These are phyloP conservation scores for Dendronephthya gigantea DNA, from an alignment of 64 coral and sea anemone genomes.

Conservation along the genomic window DNA sequence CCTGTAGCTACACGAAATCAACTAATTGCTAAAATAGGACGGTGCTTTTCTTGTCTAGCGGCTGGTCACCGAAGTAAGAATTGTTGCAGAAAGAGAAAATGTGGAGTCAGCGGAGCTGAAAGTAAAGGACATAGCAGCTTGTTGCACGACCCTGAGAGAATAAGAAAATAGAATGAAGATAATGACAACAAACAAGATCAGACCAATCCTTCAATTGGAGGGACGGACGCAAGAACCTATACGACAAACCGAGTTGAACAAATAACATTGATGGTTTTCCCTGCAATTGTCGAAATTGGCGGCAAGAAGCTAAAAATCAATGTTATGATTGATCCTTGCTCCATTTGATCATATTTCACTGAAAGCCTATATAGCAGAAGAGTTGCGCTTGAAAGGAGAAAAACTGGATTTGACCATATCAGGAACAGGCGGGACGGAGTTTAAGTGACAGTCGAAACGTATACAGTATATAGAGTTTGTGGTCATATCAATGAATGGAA, in stretches of 20 bases:
- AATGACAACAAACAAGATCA: too few species aligned
- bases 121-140: slow-evolving; percentile 36
- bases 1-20: slow-evolving; percentile 20
- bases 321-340: slow-evolving; percentile 52
- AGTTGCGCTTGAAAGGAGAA: neutral
- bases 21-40: slow-evolving; percentile 5
- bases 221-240: neutral
- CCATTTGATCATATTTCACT: slow-evolving; percentile 15
- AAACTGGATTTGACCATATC: slow-evolving; percentile 29
- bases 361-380: neutral
- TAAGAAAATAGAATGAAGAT: too few species aligned
- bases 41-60: slow-evolving; percentile 39
- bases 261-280: slow-evolving; percentile 34
- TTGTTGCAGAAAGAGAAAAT: slow-evolving; percentile 12
- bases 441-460: neutral
- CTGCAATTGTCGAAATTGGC: slow-evolving; percentile 15
- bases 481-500: slow-evolving; percentile 12
- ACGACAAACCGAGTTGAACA: neutral
- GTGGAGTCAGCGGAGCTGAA: slow-evolving; percentile 29
- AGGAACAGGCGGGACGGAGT: slow-evolving; percentile 36
- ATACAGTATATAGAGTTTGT: slow-evolving; percentile 17
- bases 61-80: slow-evolving; percentile 35
- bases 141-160: slow-evolving; percentile 23
- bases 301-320: slow-evolving; percentile 29
- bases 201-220: too few species aligned